phyloP scores from a whole-genome alignment of 1,140 invertebrate genomes.

The Lepidurus couesii region DNA sequence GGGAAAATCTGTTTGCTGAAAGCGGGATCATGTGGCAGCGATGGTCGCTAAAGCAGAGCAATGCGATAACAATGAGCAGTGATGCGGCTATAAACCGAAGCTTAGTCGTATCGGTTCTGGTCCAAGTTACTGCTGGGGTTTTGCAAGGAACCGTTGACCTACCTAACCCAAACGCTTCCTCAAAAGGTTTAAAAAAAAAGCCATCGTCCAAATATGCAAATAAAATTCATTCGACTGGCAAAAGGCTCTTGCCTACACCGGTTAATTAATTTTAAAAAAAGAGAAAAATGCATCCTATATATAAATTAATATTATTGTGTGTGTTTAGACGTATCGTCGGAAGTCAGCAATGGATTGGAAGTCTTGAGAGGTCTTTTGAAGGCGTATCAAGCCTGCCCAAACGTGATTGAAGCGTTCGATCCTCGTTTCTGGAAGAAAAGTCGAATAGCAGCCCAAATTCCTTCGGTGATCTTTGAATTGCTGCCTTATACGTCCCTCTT shows the following conservation, averaged over 20 bases:
- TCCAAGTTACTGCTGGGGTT: background rate
- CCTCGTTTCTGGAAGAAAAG: background rate
- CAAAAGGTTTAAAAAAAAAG: background rate
- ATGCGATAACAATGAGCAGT: background rate
- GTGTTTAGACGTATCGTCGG: background rate
- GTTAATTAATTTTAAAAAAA: too few relatives aligned
- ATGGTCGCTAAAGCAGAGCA: background rate
- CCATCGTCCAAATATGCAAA: background rate
- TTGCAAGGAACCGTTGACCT: background rate
- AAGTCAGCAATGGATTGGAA: background rate
- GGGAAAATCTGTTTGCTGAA: background rate
- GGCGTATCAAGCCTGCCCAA: background rate
- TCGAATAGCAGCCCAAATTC: background rate
- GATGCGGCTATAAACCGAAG: background rate
- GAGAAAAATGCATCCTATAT: too few relatives aligned
- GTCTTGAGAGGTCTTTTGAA: background rate
- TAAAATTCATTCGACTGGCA: background rate
- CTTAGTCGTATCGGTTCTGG: background rate
- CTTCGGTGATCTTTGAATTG: background rate
- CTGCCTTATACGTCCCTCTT: background rate
- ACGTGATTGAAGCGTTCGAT: conserved; percentile 5
- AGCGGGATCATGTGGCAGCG: background rate
- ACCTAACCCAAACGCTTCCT: background rate
- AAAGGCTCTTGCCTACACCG: background rate
- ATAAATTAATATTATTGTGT: too few relatives aligned